Base-by-base conservation (phyloP, 2,888 invertebrate genomes). In the Plagodis dolabraria region DNA sequence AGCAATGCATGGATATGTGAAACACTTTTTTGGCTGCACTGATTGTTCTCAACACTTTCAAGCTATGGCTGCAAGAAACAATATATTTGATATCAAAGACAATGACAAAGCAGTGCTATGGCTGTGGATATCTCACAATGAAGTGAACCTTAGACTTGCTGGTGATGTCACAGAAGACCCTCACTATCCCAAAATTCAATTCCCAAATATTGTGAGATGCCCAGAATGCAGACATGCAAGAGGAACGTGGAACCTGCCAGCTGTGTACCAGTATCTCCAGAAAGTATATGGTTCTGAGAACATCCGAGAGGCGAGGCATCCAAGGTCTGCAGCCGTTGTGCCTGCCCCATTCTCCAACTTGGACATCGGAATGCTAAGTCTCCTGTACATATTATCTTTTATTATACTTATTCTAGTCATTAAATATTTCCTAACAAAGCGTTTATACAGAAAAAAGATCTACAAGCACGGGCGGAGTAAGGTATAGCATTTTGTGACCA, bases 101-200 rank as follows among this genome's bases (percentile, higher is more conserved):
- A 94, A 95, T 70, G 95, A 96, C 57, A 96, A 97, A 62, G 95
- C 96, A 11, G 94, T 99, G 0, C 85, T 99, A 44, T 99, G 99
- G 98, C 88, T 99, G 33, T 99, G 99, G 99, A 94, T 94, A 73
- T 96, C 97, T 0, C 99, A 99, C 82, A 99, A 99, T 83, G 95
- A 96, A 85, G 99, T 98, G 0, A 99, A 99, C 84, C 91, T 95
- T 67, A 94, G 99, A 69, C 91, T 99, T 34, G 94, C 96, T 33
- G 97, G 97, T 0, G 98, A 98, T 83, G 67, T 88, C 5, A 97
- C 98, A 0, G 99, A 99, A 86, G 99, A 99, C 90, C 98, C 99
- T 0, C 85, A 94, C 54, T 95, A 96, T 85, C 98, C 97, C 0
- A 99, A 99, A 87, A 92, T 96, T 58, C 97, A 98, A 83, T 99